Evolutionary conservation across 2,797 vertebrate genomes (phyloP).

Genomic region (Paguma larvata): DNA sequence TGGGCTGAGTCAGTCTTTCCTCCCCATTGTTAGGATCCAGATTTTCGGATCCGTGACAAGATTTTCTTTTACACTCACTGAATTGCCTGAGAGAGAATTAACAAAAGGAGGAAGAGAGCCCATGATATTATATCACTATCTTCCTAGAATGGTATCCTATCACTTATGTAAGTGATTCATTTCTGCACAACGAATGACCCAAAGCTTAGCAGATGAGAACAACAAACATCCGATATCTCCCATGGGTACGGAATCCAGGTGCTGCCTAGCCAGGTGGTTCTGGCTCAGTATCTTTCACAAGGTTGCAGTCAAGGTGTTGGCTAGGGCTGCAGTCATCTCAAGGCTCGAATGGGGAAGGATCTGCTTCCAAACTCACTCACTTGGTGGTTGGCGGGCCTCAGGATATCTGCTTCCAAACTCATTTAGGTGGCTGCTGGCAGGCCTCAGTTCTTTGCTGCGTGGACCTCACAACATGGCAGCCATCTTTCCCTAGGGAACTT

Average conservation of each 20-base stretch:
- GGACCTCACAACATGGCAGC: not conserved
- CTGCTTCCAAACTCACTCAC: not conserved
- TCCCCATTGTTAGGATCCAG: not conserved
- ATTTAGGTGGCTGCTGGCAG: not conserved
- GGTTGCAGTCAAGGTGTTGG: not conserved
- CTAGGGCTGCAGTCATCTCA: not conserved
- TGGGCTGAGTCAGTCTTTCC: not conserved
- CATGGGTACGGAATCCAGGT: not conserved
- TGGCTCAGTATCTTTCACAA: not conserved
- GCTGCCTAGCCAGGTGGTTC: not conserved
- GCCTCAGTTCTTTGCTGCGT: not conserved
- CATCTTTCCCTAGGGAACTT: not conserved
- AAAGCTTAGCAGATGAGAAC: not conserved
- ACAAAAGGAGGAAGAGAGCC: not conserved
- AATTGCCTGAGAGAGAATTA: not conserved
- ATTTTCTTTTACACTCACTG: not conserved
- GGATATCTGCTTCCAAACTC: not conserved
- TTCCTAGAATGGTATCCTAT: not conserved
- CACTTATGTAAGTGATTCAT: not conserved
- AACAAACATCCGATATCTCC: not conserved
- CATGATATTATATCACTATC: not conserved
- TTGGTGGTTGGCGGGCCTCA: not conserved
- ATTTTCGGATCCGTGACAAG: not conserved
- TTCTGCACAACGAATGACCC: not conserved
- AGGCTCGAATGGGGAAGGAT: not conserved